A percentile compares a stretch with the other conserved stretches of the same genome.
Evolutionary conservation across 2,888 invertebrate species (phyloP).

Genomic region (Ashinkailepas kermadecensis): DNA sequence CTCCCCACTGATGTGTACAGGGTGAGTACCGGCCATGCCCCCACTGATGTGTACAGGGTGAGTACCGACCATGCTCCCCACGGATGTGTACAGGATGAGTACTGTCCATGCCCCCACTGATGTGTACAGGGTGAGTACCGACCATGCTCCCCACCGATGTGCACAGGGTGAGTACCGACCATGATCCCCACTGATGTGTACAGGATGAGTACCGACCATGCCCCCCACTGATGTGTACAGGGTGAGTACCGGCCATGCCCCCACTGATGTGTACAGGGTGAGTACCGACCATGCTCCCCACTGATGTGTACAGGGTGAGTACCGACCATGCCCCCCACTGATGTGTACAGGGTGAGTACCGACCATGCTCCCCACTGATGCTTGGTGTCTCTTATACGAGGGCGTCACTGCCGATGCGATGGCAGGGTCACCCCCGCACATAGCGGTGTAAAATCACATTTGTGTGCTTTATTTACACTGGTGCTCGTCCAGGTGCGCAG

Average conservation of each 20-base stretch:
- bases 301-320: not conserved
- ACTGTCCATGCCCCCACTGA: too few relatives aligned
- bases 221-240: not conserved
- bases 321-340: too few relatives aligned
- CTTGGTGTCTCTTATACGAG: too few relatives aligned
- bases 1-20: not conserved
- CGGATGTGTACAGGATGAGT: not conserved
- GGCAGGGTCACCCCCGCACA: too few relatives aligned
- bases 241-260: too few relatives aligned
- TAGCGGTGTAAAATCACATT: too few relatives aligned
- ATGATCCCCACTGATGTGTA: too few relatives aligned
- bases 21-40: too few relatives aligned
- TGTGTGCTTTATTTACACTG: too few relatives aligned
- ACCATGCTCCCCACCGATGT: not conserved
- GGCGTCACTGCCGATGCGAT: too few relatives aligned
- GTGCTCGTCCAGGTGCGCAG: too few relatives aligned
- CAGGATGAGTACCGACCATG: not conserved
- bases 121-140: not conserved
- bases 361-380: not conserved
- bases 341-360: not conserved
- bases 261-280: not conserved
- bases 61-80: not conserved
- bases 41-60: not conserved
- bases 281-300: not conserved
- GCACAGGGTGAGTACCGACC: too few relatives aligned